These are phyloP conservation scores for Tetrax tetrax DNA, from an alignment of 2,113 vertebrate genomes.

Conservation along the genomic window DNA sequence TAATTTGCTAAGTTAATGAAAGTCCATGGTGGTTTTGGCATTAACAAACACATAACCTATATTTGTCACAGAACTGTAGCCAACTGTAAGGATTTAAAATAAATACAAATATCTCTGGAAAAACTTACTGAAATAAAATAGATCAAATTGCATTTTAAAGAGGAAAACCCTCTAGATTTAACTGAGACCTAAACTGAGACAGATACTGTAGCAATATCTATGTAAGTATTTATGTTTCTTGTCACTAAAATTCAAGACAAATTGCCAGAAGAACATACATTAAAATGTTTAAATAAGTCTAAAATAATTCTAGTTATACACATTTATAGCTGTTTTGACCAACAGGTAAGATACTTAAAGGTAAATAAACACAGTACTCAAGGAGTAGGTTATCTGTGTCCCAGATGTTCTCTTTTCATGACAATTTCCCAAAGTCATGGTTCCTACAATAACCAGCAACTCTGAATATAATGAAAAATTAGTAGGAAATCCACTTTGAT, in stretches of 20 bases:
- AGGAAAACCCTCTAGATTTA: neutral
- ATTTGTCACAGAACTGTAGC: neutral
- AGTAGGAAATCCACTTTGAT: neutral
- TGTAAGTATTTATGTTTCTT: neutral
- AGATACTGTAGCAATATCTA: neutral
- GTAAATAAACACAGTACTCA: neutral
- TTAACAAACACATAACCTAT: neutral
- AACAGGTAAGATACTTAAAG: neutral
- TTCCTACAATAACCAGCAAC: neutral
- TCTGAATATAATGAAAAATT: neutral
- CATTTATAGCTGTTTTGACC: neutral
- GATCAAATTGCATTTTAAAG: neutral
- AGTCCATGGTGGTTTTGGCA: neutral
- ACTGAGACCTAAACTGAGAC: neutral
- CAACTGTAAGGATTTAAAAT: neutral
- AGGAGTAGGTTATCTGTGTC: neutral
- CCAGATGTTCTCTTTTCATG: neutral
- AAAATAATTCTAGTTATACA: neutral
- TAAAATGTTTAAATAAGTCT: neutral
- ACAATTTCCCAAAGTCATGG: neutral
- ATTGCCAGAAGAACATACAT: neutral
- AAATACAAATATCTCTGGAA: neutral
- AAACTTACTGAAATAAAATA: neutral
- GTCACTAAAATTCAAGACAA: neutral
- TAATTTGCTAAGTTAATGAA: neutral